Conservation (phyloP, 2,113 vertebrate genomes). For the Alosa alosa region DNA sequence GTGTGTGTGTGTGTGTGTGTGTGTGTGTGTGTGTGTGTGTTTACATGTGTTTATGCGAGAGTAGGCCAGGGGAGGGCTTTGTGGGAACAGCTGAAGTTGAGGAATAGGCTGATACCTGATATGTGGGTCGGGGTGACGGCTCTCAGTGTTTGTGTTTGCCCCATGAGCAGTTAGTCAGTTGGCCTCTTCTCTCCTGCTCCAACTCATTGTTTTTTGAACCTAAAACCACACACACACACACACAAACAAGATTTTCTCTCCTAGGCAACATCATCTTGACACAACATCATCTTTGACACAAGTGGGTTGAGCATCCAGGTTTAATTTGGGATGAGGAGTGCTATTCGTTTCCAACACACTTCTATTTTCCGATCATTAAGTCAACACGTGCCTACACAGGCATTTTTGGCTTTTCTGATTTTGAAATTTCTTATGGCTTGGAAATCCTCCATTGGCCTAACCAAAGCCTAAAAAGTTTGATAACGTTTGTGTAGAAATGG, state of each 20-base stretch:
- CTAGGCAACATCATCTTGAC: background rate
- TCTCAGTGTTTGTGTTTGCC: background rate
- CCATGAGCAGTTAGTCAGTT: background rate
- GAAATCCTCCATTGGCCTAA: background rate
- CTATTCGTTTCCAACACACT: background rate
- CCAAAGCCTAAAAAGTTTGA: background rate
- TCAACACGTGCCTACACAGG: background rate
- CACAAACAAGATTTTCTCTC: background rate
- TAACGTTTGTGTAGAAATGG: background rate
- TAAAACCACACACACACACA: background rate
- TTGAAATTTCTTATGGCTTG: background rate
- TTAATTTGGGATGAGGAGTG: background rate
- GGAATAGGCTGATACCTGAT: background rate
- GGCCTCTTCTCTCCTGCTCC: background rate
- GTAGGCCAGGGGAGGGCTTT: background rate
- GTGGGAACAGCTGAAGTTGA: background rate
- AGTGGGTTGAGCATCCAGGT: background rate
- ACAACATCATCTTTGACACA: background rate
- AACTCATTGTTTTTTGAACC: background rate
- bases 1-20: background rate
- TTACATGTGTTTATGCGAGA: background rate
- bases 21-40: background rate
- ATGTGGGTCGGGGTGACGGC: background rate
- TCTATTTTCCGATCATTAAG: conserved; percentile 5
- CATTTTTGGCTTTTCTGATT: background rate